phyloP scores from a whole-genome alignment of 2,113 vertebrate genomes.

The Galbula dea region DNA sequence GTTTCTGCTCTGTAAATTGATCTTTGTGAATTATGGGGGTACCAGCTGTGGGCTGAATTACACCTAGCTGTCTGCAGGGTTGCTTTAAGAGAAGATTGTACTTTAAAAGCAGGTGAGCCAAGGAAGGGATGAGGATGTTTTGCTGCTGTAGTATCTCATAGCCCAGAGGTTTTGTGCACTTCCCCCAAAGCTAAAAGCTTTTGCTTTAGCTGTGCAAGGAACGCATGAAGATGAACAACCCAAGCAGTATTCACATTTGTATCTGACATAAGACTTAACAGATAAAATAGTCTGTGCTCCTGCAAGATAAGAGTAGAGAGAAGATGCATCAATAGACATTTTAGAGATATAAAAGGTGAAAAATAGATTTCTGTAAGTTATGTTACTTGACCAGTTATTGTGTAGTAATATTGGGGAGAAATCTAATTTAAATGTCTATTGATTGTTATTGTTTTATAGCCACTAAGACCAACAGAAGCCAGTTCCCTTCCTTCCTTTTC shows the following conservation, averaged over 20 bases:
- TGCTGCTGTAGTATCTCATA: neutral
- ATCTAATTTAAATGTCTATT: neutral
- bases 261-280: neutral
- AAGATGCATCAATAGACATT: neutral
- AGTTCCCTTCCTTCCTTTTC: neutral
- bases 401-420: neutral
- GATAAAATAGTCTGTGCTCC: neutral
- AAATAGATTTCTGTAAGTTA: neutral
- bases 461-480: neutral
- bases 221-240: rapidly evolving
- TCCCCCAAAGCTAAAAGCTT: too few relatives aligned
- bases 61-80: neutral
- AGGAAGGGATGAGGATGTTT: neutral
- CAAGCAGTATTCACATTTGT: neutral
- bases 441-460: neutral
- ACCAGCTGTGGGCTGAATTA: neutral
- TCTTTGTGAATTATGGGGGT: neutral
- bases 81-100: neutral
- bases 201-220: rapidly evolving
- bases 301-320: neutral
- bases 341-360: neutral
- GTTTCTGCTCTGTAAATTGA: neutral
- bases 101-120: neutral
- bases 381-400: neutral
- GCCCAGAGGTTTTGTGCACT: neutral